phyloP scores from a whole-genome alignment of 2,113 vertebrate genomes.

The Columba livia region DNA sequence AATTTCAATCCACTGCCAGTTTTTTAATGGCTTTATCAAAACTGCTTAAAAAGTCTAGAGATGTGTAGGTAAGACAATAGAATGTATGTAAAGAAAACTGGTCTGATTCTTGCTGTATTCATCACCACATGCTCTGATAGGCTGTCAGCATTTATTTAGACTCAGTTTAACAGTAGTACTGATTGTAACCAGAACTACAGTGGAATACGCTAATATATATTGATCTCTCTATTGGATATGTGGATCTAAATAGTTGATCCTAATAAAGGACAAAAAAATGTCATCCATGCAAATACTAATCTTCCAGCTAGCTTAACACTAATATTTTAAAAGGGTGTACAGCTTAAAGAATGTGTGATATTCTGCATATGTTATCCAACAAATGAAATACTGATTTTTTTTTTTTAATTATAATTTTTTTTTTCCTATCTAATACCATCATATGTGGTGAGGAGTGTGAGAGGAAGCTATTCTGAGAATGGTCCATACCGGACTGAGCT shows the following conservation, averaged over 20 bases:
- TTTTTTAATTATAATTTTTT: not conserved
- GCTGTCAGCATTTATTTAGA: not conserved
- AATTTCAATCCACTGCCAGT: constrained; percentile 15
- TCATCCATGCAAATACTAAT: not conserved
- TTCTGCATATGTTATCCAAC: not conserved
- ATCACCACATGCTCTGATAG: not conserved
- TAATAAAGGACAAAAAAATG: constrained; percentile 1
- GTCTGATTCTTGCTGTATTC: not conserved
- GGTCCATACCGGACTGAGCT: not conserved
- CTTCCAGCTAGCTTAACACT: not conserved
- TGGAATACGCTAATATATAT: not conserved
- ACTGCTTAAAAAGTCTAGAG: constrained; percentile 5
- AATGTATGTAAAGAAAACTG: not conserved
- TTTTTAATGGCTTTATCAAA: not conserved
- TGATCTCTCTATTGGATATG: not conserved
- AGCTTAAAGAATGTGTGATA: not conserved
- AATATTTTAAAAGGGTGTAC: not conserved
- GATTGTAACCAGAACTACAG: not conserved
- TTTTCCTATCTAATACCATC: not conserved
- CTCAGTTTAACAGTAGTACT: not conserved
- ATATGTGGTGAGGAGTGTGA: not conserved
- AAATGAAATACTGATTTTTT: not conserved
- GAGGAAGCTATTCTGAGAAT: not conserved
- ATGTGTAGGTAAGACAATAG: not conserved
- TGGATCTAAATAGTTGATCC: constrained; percentile 4